Base-by-base conservation (phyloP, 2,888 invertebrate genomes). In the Diaperis boleti region DNA sequence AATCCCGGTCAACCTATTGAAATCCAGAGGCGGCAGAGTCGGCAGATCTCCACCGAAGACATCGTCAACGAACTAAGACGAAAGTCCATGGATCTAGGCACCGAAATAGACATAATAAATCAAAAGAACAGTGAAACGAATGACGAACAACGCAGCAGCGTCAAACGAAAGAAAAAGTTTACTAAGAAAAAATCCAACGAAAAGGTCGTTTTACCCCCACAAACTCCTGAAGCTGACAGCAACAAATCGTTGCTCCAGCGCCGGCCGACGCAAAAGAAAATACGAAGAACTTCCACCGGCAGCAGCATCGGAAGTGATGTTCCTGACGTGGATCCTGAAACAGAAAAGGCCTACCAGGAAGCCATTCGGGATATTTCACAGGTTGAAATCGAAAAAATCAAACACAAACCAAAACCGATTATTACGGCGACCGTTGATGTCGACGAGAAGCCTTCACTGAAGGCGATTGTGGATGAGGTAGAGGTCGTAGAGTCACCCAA, bases 401-500 rank as follows among this genome's bases (percentile, higher is more conserved):
- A 81, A 72, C 69, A 72, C 41, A 81, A 81, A 77, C 74, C 82
- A 39, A 87, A 84, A 81, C 79, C 83, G 7, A 84, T 85, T 49
- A 86, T 87, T 14, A 86, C 86, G 6, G 79, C 84, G 7, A 82
- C 84, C 0, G 85, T 87, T 4, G 85, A 59, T 47, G 76, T 87
- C 37, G 82, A 83, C 47, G 76, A 83, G 42, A 79, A 76, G 61
- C 81, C 83, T 67, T 82, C 83, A 5, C 76, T 87, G 18, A 87
- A 86, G 77, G 85, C 85, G 66, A 80, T 83, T 52, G 80, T 88
- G 26, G 86, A 86, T 73, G 83, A 87, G 72, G 80, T 87, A 3
- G 83, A 83, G 17, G 86, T 90, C 10, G 88, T 88, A 77, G 88
- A 88, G 80, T 84, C 83, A 45, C 82, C 79, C 80, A 74, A 72